phyloP scores from a whole-genome alignment of 1,140 invertebrate species.

The Papilio dardanus region DNA sequence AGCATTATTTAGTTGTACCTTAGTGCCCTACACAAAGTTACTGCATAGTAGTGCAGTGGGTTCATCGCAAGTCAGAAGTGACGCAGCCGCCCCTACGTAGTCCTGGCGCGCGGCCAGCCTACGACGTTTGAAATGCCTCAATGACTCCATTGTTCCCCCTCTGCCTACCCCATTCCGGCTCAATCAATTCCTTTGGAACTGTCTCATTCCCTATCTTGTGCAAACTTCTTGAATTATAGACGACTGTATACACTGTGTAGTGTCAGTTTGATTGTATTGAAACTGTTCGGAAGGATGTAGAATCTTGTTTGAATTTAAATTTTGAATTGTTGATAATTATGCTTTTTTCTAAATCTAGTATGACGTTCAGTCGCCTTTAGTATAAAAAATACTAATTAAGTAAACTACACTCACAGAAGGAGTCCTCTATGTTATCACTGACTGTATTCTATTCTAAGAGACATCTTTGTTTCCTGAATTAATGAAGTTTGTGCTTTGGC shows the following conservation, averaged over 20 bases:
- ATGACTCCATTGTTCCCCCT: conserved; percentile 53
- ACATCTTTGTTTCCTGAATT: too few relatives aligned
- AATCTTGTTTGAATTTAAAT: too few relatives aligned
- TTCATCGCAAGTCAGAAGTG: conserved; percentile 36
- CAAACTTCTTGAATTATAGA: conserved; percentile 28
- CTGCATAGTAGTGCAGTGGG: conserved; percentile 18
- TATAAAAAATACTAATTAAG: too few relatives aligned
- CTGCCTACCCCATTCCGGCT: conserved; percentile 31
- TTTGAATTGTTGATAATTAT: too few relatives aligned
- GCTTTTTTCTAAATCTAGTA: too few relatives aligned
- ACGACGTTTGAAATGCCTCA: conserved; percentile 62
- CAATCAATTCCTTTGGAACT: conserved; percentile 2
- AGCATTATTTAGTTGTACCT: not conserved
- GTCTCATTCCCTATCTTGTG: conserved; percentile 21
- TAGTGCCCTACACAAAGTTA: not conserved
- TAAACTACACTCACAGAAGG: too few relatives aligned
- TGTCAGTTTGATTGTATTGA: not conserved
- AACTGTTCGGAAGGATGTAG: too few relatives aligned
- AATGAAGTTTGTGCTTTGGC: too few relatives aligned
- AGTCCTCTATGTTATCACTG: too few relatives aligned
- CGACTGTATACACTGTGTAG: not conserved
- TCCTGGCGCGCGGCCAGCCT: conserved; percentile 55
- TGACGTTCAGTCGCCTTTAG: too few relatives aligned
- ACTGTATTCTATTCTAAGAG: too few relatives aligned
- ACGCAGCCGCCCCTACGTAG: conserved; percentile 46